Percentiles rank a stretch among this genome's conserved stretches.
Conservation (phyloP, 2,888 invertebrate genomes). For the Nemotelus pantherinus region DNA sequence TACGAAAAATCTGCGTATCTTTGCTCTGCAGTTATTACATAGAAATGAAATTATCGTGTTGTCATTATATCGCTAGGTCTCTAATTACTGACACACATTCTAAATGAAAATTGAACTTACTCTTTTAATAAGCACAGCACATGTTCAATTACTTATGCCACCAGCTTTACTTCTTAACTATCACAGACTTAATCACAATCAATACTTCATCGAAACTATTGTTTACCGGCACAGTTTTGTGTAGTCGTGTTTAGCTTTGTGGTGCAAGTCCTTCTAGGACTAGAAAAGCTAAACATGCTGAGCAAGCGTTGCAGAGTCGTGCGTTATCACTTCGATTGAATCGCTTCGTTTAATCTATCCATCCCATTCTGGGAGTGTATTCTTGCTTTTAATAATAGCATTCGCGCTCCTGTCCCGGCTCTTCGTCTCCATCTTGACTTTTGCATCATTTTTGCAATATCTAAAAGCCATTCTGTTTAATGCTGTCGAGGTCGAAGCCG, state of each 20-base stretch:
- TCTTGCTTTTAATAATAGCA: background rate
- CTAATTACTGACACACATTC: too few species aligned
- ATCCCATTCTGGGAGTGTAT: background rate
- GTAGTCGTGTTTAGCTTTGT: background rate
- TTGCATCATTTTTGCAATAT: slow-evolving; percentile 19
- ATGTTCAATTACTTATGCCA: too few species aligned
- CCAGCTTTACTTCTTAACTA: too few species aligned
- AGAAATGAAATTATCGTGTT: too few species aligned
- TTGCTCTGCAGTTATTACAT: too few species aligned
- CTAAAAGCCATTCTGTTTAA: slow-evolving; percentile 4
- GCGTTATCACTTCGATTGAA: slow-evolving; percentile 16
- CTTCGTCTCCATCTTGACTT: background rate
- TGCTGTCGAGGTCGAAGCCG: background rate
- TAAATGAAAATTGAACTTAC: too few species aligned
- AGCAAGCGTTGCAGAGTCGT: slow-evolving; percentile 6
- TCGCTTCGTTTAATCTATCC: slow-evolving; percentile 14
- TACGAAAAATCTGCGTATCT: too few species aligned
- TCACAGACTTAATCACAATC: too few species aligned
- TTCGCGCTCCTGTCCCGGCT: background rate
- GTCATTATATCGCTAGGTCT: too few species aligned
- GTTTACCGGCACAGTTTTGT: background rate
- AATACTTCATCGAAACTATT: too few species aligned
- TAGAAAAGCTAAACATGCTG: background rate
- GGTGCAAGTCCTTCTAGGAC: background rate
- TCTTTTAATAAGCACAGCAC: too few species aligned